Evolutionary conservation across 2,113 vertebrate species (phyloP), one percentile per base, ranked within the genome.

Genomic region (Tichodroma muraria): DNA sequence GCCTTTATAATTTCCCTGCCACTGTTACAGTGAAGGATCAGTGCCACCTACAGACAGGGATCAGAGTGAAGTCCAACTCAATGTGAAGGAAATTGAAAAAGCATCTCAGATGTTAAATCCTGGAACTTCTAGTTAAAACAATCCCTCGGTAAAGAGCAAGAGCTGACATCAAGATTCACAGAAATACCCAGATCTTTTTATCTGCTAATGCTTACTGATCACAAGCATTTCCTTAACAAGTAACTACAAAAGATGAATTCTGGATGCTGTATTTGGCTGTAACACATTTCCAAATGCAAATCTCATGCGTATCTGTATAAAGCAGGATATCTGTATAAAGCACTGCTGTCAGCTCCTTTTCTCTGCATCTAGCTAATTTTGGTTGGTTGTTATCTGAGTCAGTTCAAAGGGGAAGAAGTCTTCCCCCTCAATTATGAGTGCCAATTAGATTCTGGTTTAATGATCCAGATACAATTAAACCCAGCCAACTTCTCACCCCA

Each of bases 1-100:
- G 57, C 24, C 19, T 90, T 94, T 57, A 61, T 85, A 27, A 75
- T 84, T 71, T 75, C 57, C 47, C 31, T 47, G 66, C 53, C 77
- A 42, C 25, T 78, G 30, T 56, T 96, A 92, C 16, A 52, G 56
- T 94, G 96, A 97, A 97, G 82, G 88, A 93, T 94, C 72, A 40
- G 96, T 97, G 97, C 97, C 97, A 97, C 86, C 97, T 97, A 96
- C 72, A 96, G 97, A 91, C 94, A 87, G 59, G 94, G 86, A 96
- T 35, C 52, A 73, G 60, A 92, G 72, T 15, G 72, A 65, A 95
- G 63, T 85, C 73, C 63, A 80, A 66, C 13, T 37, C 49, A 38
- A 13, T 30, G 18, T 15, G 13, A 82, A 86, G 66, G 37, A 84
- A 93, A 89, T 49, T 53, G 95, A 69, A 40, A 80, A 82, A 79